Evolutionary conservation across 2,113 vertebrate genomes (phyloP), one percentile per base, ranked within the genome.

Genomic region (Pangasianodon hypophthalmus): DNA sequence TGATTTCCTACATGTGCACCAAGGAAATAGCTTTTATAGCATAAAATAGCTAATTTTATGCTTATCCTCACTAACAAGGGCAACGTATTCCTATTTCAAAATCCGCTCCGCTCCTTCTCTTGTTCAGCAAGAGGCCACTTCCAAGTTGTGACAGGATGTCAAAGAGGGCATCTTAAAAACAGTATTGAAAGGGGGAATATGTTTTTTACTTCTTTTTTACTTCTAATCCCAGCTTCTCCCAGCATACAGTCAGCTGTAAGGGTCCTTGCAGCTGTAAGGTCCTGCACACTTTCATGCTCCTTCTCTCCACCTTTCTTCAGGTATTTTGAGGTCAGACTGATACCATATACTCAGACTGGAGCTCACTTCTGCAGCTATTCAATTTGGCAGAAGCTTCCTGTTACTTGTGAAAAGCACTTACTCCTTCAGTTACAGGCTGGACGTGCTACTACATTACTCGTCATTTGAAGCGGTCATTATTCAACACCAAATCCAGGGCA

Each of bases 341-440:
- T 64, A 62, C 56, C 14, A 1, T 54, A 67, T 73, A 48, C 67
- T 26, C 80, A 83, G 54, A 86, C n/a, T 85, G 46, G n/a, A 32
- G 46, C 48, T 56, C 52, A 37, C 52, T 10, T 26, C 7, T 56
- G 52, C 6, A 13, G 41, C 69, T 87, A 69, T 81, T 90, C 71
- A 24, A 32, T 73, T 86, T 86, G 50, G 71, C 52, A 67, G 86
- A 73, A 85, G 37, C 37, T 29, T 56, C 32, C 85, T 48, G 9
- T 77, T 77, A 26, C 71, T 46, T 75, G 19, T 24, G 41, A 44
- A 77, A 77, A 77, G 41, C 73, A 26, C 9, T 5, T 46, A 77
- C 24, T 50, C 13, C 77, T 50, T 80, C 26, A 80, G 77, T 54
- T 82, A n/a, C 73, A 50, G 29, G 16, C 8, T 50, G 56, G 75